These are phyloP conservation scores for Sphaerophoria rueppellii DNA, from an alignment of 2,888 invertebrate species.

Conservation along the genomic window DNA sequence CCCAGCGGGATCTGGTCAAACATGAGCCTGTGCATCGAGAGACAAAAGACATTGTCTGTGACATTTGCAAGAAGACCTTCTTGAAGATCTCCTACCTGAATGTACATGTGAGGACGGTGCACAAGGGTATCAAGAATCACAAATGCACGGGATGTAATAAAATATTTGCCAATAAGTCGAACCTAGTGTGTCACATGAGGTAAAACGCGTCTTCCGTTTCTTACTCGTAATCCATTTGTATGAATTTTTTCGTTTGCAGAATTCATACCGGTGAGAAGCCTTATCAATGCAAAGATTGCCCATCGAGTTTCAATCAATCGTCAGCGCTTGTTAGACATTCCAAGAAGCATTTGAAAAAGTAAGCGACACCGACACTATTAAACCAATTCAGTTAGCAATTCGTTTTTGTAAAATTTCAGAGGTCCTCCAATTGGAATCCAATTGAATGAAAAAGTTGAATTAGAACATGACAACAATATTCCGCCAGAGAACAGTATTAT, in stretches of 20 bases:
- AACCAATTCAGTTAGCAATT: neutral
- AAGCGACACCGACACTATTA: neutral
- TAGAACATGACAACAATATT: slow-evolving; percentile 54
- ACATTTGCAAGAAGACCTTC: slow-evolving; percentile 75
- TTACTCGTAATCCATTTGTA: neutral
- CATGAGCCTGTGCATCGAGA: slow-evolving; percentile 75
- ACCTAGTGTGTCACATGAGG: slow-evolving; percentile 77
- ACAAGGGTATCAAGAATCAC: slow-evolving; percentile 75
- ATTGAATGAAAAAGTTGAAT: slow-evolving; percentile 66
- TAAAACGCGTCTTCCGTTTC: slow-evolving; percentile 17
- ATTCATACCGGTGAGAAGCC: slow-evolving; percentile 77
- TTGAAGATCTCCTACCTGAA: slow-evolving; percentile 75
- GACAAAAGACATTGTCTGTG: slow-evolving; percentile 75
- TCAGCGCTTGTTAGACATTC: slow-evolving; percentile 76
- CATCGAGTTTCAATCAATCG: slow-evolving; percentile 77
- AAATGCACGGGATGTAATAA: slow-evolving; percentile 76
- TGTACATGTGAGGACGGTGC: slow-evolving; percentile 75
- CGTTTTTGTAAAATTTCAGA: slow-evolving; percentile 19
- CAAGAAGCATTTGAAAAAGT: slow-evolving; percentile 75
- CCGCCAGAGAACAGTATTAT: slow-evolving; percentile 68
- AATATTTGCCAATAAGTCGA: slow-evolving; percentile 76
- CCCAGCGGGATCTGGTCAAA: slow-evolving; percentile 75
- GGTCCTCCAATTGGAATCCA: slow-evolving; percentile 66
- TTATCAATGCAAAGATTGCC: slow-evolving; percentile 75
- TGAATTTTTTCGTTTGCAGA: slow-evolving; percentile 51